phyloP scores from a whole-genome alignment of 2,113 vertebrate species.

The Ageneiosus marmoratus region DNA sequence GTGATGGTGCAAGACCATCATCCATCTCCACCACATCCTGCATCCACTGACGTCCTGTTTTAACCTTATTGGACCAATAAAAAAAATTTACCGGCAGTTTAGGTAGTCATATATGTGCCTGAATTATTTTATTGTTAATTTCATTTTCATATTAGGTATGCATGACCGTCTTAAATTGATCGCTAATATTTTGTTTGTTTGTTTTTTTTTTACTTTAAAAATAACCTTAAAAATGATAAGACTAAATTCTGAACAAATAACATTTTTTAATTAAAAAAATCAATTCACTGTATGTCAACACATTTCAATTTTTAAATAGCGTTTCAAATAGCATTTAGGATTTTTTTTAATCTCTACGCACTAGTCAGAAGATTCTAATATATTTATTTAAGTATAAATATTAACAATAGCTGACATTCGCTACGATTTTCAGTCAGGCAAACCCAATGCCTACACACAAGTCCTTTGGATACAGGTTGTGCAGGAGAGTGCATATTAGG shows the following conservation, averaged over 20 bases:
- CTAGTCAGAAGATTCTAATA: neutral
- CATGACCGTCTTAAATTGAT: neutral
- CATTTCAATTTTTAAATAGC: neutral
- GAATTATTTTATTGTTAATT: neutral
- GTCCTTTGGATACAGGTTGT: neutral
- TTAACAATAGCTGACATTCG: neutral
- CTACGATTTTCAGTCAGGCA: neutral
- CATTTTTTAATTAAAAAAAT: neutral
- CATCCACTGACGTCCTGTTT: neutral
- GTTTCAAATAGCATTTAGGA: neutral
- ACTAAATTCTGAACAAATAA: neutral
- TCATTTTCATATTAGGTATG: too few species aligned
- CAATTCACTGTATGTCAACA: neutral
- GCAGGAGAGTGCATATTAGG: neutral
- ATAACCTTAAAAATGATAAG: neutral
- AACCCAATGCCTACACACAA: neutral
- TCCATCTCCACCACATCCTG: neutral
- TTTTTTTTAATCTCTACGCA: neutral
- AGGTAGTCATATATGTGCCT: slow-evolving; percentile 5
- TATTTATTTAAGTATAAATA: neutral
- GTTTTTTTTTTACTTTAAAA: neutral
- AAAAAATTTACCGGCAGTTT: neutral
- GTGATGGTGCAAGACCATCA: neutral
- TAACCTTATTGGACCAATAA: neutral
- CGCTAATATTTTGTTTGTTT: neutral